These are phyloP conservation scores for Leptodactylus fallax DNA, from an alignment of 2,797 vertebrate genomes.

Conservation along the genomic window DNA sequence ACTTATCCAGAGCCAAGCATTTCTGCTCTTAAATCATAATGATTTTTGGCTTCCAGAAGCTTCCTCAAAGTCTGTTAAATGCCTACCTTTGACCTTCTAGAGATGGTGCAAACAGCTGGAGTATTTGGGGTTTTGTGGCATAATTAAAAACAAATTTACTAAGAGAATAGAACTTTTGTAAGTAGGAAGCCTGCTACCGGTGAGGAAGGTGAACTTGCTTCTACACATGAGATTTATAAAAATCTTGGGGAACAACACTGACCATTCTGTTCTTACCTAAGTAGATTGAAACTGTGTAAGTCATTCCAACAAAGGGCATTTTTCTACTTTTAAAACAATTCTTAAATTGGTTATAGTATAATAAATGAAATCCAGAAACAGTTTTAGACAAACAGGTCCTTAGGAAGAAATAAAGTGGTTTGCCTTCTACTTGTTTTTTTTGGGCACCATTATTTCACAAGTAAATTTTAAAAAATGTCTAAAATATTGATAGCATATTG, in stretches of 20 bases:
- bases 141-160: constrained; percentile 82
- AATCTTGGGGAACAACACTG: neutral
- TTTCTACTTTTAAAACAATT: neutral
- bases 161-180: constrained; percentile 75
- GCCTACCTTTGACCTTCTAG: constrained; percentile 73
- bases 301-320: neutral
- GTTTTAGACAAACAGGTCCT: neutral
- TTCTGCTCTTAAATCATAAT: constrained; percentile 74
- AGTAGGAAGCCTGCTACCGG: constrained; percentile 64
- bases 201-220: constrained; percentile 26
- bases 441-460: neutral
- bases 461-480: neutral
- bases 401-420: neutral
- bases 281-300: neutral
- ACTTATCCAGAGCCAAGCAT: constrained; percentile 72
- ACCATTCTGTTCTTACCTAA: too few species aligned
- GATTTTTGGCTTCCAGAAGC: constrained; percentile 71
- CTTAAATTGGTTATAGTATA: neutral
- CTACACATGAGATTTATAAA: neutral
- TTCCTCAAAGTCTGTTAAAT: constrained; percentile 77
- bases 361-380: neutral
- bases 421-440: neutral
- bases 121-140: constrained; percentile 73
- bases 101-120: constrained; percentile 76
- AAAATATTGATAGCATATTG: too few species aligned